These are phyloP conservation scores for Labeo rohita DNA, from an alignment of 2,113 vertebrate genomes.

Conservation along the genomic window DNA sequence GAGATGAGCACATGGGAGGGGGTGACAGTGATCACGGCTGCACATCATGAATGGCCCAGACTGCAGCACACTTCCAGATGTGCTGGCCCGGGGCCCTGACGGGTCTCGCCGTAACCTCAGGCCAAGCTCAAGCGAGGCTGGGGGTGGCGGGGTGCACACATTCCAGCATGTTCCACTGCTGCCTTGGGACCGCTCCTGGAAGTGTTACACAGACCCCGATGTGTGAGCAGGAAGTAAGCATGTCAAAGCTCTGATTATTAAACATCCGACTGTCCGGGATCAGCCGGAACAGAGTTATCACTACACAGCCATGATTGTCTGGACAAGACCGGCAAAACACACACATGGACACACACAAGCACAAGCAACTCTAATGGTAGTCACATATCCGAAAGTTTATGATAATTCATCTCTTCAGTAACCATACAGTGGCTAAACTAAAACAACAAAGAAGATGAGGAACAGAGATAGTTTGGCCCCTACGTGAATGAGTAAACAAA, in stretches of 20 bases:
- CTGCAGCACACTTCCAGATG: conserved; percentile 60
- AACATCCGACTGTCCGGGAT: conserved; percentile 55
- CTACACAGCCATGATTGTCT: conserved; percentile 47
- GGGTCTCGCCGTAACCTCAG: conserved; percentile 46
- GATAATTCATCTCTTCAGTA: background rate
- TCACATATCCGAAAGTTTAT: background rate
- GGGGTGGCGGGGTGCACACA: conserved; percentile 45
- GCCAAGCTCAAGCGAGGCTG: conserved; percentile 47
- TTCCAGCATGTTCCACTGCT: conserved; percentile 54
- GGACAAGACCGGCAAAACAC: conserved; percentile 4
- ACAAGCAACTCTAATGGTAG: background rate
- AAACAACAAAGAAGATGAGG: conserved; percentile 23
- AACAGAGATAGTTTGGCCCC: background rate
- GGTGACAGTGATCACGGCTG: conserved; percentile 42
- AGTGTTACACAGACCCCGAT: conserved; percentile 52
- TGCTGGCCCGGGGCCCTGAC: conserved; percentile 52
- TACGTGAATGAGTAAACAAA: background rate
- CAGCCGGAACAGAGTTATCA: conserved; percentile 57
- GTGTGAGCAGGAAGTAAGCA: conserved; percentile 62
- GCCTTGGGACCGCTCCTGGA: conserved; percentile 53
- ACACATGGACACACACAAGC: conserved; percentile 5
- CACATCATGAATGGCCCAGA: conserved; percentile 44
- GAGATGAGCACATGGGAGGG: conserved; percentile 37
- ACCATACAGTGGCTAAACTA: background rate
- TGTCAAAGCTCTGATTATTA: conserved; percentile 53